These are phyloP conservation scores for Hycleus phaleratus DNA, from an alignment of 1,140 invertebrate species.

Conservation along the genomic window DNA sequence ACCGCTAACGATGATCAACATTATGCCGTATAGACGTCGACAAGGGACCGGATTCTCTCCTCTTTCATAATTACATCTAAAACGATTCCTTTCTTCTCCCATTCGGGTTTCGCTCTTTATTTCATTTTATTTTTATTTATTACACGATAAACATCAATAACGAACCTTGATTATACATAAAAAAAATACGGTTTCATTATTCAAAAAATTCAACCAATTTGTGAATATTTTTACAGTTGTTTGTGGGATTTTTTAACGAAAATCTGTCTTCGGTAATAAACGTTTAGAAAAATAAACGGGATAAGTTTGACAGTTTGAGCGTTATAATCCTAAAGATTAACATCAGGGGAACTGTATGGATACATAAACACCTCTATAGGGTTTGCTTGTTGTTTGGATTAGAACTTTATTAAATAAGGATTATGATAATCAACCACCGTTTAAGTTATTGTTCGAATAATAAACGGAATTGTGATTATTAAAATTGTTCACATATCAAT, in stretches of 20 bases:
- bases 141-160: too few species aligned
- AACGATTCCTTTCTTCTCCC: neutral
- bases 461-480: neutral
- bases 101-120: too few species aligned
- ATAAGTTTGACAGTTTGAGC: constrained; percentile 6
- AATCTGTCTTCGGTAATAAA: too few species aligned
- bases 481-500: neutral
- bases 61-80: constrained; percentile 9
- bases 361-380: too few species aligned
- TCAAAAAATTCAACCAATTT: too few species aligned
- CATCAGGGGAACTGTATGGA: neutral
- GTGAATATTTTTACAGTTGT: too few species aligned
- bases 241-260: too few species aligned
- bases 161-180: too few species aligned
- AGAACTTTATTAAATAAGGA: constrained; percentile 18
- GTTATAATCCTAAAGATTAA: constrained; percentile 20
- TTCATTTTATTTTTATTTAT: too few species aligned
- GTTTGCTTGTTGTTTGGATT: constrained; percentile 9
- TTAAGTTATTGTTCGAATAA: neutral
- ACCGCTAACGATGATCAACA: constrained; percentile 2
- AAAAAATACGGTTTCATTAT: too few species aligned
- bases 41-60: constrained; percentile 7
- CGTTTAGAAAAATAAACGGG: too few species aligned
- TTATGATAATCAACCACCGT: constrained; percentile 23
- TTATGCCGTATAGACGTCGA: neutral